phyloP scores from a whole-genome alignment of 2,113 vertebrate species.

The Coptodon bakossiorum region DNA sequence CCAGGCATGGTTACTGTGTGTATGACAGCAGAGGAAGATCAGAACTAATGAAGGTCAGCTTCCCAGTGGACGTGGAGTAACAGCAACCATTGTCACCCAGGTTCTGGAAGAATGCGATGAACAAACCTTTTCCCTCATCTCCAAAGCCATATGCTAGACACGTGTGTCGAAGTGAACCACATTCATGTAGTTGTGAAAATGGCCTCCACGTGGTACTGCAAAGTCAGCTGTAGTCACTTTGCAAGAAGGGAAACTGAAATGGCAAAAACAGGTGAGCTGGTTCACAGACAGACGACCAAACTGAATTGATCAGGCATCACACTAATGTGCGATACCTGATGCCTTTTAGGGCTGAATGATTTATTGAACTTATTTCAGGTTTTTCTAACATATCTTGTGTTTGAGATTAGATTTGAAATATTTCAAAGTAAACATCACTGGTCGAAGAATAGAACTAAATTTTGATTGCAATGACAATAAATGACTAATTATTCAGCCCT shows the following conservation, averaged over 20 bases:
- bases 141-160: rapidly evolving
- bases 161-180: rapidly evolving
- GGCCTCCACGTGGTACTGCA: rapidly evolving
- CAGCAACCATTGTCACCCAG: background rate
- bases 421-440: rapidly evolving
- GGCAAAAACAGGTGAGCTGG: background rate
- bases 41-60: background rate
- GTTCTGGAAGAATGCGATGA: background rate
- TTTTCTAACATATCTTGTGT: background rate
- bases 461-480: rapidly evolving
- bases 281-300: rapidly evolving
- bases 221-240: rapidly evolving
- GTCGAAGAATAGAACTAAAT: background rate
- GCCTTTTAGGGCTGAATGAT: rapidly evolving
- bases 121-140: background rate
- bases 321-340: background rate
- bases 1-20: rapidly evolving
- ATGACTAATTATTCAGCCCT: rapidly evolving
- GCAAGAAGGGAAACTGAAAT: rapidly evolving
- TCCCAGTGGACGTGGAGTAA: background rate
- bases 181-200: background rate
- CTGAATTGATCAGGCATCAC: background rate
- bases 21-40: rapidly evolving
- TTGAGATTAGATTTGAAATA: no score
- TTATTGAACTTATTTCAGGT: rapidly evolving